Conservation (phyloP, 2,797 vertebrate species). For the Fratercula arctica region DNA sequence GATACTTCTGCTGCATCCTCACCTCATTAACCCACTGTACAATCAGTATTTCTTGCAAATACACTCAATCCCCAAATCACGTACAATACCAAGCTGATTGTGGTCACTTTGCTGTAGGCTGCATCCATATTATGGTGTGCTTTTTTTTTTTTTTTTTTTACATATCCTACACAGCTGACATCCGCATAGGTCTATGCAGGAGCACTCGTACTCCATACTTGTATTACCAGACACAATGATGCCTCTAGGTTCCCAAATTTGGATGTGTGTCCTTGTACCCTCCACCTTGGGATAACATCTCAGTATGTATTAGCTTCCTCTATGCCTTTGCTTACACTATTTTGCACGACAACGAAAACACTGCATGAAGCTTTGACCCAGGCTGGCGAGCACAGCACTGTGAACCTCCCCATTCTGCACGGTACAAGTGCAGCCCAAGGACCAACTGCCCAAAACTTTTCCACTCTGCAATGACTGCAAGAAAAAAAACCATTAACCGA, state of each 20-base stretch:
- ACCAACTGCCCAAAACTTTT: neutral
- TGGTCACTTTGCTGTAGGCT: neutral
- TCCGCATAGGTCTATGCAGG: neutral
- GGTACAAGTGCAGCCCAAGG: neutral
- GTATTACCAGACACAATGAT: neutral
- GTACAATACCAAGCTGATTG: neutral
- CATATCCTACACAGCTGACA: neutral
- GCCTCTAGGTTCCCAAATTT: neutral
- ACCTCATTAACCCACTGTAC: neutral
- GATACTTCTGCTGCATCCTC: neutral
- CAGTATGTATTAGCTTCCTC: neutral
- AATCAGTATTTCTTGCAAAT: neutral
- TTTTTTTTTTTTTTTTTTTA: neutral
- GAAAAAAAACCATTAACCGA: neutral
- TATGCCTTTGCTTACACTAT: neutral
- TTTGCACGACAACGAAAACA: neutral
- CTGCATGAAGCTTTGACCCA: neutral
- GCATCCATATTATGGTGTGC: neutral
- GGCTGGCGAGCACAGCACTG: neutral
- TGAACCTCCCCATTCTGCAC: neutral
- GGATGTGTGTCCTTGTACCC: neutral
- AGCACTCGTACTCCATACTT: neutral
- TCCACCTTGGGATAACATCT: neutral
- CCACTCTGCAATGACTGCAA: neutral
- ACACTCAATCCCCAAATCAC: neutral